Evolutionary conservation across 2,888 invertebrate species (phyloP).

Genomic region (Merodon equestris): DNA sequence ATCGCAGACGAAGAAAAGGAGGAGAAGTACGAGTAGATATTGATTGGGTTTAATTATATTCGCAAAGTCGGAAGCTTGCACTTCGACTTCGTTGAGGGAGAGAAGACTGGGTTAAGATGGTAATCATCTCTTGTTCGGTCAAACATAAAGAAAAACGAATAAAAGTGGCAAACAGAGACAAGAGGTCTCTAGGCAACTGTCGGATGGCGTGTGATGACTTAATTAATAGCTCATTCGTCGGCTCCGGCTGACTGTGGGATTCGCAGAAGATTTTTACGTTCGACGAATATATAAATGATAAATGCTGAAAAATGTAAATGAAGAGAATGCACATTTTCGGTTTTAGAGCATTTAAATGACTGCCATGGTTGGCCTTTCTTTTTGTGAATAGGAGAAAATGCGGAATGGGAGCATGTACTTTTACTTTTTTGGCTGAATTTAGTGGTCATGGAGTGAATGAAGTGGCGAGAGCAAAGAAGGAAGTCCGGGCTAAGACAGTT

Average conservation of each 20-base stretch:
- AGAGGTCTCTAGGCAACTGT: no score
- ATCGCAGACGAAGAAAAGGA: not conserved
- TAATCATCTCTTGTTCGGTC: constrained; percentile 30
- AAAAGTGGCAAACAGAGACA: not conserved
- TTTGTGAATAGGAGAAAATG: no score
- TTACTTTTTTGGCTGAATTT: constrained; percentile 8
- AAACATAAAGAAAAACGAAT: constrained; percentile 27
- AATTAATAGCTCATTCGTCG: not conserved
- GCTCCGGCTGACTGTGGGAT: not conserved
- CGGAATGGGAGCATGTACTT: constrained; percentile 18
- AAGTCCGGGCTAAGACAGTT: no score
- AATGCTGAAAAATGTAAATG: constrained; percentile 20
- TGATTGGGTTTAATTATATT: constrained; percentile 39
- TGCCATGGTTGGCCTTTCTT: not conserved
- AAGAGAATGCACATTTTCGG: not conserved
- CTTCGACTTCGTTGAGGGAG: constrained; percentile 2
- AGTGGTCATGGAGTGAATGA: not conserved
- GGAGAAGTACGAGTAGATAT: constrained; percentile 1
- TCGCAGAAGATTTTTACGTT: constrained; percentile 5
- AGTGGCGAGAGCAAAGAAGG: not conserved
- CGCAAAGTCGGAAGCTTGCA: constrained; percentile 45
- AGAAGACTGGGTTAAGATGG: constrained; percentile 24
- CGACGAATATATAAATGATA: constrained; percentile 15
- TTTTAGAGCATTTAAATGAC: not conserved
- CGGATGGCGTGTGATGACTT: constrained; percentile 25